Evolutionary conservation across 2,797 vertebrate species (phyloP).

Genomic region (Danio kyathit): DNA sequence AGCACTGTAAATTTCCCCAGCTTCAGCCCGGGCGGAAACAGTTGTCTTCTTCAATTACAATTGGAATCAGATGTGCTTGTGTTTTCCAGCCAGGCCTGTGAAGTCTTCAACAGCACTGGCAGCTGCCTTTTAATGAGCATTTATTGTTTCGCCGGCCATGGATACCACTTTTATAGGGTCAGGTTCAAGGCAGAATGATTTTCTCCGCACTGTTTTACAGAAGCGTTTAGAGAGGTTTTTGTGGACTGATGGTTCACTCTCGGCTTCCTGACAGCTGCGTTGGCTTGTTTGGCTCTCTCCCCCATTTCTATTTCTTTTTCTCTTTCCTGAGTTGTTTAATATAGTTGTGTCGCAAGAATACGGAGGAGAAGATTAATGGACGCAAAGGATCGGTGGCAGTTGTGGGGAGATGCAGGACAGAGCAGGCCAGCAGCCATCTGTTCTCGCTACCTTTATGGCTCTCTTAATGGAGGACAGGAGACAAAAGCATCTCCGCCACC

Average conservation of each 20-base stretch:
- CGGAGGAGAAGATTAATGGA: conserved; percentile 98
- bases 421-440: conserved; percentile 95
- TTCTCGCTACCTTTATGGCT: conserved; percentile 91
- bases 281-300: conserved; percentile 74
- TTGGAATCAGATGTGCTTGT: conserved; percentile 77
- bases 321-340: conserved; percentile 90
- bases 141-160: conserved; percentile 74
- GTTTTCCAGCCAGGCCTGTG: conserved; percentile 71
- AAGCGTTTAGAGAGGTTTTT: conserved; percentile 82
- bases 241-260: conserved; percentile 87
- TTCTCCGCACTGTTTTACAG: conserved; percentile 87
- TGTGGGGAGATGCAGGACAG: conserved; percentile 91
- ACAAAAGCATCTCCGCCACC: conserved; percentile 83
- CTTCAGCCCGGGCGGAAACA: conserved; percentile 70
- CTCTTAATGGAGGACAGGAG: conserved; percentile 94
- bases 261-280: conserved; percentile 90
- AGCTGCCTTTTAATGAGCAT: conserved; percentile 82
- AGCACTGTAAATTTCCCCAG: conserved; percentile 60
- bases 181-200: conserved; percentile 83
- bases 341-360: conserved; percentile 95
- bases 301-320: conserved; percentile 57
- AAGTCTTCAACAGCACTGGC: conserved; percentile 69
- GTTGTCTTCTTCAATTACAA: conserved; percentile 75
- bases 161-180: conserved; percentile 74
- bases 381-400: conserved; percentile 92